Conservation (phyloP, 2,113 vertebrate species). For the Plectropomus leopardus region DNA sequence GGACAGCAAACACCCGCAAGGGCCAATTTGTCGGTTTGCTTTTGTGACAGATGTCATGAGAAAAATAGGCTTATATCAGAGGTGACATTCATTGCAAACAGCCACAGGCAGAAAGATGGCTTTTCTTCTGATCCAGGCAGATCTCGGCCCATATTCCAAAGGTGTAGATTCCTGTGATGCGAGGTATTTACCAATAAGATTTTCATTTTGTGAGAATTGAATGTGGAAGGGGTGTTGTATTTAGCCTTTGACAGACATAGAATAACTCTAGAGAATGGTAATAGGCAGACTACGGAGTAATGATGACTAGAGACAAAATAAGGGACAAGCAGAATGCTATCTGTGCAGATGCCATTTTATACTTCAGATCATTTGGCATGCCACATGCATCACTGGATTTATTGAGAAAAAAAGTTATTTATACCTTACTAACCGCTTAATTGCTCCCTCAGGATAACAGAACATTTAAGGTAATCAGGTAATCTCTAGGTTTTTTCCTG, state of each 20-base stretch:
- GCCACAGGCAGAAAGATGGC: constrained; percentile 41
- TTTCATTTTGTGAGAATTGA: constrained; percentile 23
- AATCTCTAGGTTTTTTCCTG: not conserved
- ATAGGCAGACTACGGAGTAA: not conserved
- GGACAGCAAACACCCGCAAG: constrained; percentile 10
- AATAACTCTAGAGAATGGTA: not conserved
- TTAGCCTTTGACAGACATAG: not conserved
- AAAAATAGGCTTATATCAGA: constrained; percentile 40
- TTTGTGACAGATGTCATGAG: constrained; percentile 17
- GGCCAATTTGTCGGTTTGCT: constrained; percentile 30
- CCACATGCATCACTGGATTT: not conserved
- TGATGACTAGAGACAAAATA: not conserved
- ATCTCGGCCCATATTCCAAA: constrained; percentile 28
- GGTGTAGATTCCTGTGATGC: constrained; percentile 1
- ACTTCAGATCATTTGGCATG: not conserved
- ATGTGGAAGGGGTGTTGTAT: not conserved
- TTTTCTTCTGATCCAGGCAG: constrained; percentile 62
- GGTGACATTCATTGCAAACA: constrained; percentile 62
- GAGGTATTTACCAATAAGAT: constrained; percentile 46
- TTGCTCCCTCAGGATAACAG: not conserved
- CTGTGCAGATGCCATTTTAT: not conserved
- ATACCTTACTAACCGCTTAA: not conserved
- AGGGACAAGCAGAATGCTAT: not conserved
- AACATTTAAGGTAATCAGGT: not conserved
- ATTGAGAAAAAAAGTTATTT: not conserved